Conservation (phyloP, 2,888 invertebrate species). For the Athalia circularis region DNA sequence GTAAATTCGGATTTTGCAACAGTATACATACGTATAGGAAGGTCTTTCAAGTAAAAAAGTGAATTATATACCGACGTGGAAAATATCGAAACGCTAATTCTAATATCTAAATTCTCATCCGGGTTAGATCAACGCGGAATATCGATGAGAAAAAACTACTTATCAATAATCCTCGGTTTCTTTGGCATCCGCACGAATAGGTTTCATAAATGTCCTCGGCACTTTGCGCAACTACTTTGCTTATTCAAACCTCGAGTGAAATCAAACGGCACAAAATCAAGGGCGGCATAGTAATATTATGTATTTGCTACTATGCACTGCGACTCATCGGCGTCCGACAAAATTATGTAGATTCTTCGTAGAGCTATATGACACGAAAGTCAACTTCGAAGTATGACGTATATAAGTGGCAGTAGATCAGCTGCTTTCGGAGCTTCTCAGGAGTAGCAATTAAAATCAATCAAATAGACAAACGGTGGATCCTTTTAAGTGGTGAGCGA, state of each 20-base stretch:
- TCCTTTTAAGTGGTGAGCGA: too few relatives aligned
- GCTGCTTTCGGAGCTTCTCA: background rate
- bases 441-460: too few relatives aligned
- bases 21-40: too few relatives aligned
- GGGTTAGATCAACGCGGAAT: too few relatives aligned
- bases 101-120: too few relatives aligned
- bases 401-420: background rate
- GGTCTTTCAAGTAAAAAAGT: too few relatives aligned
- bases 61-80: too few relatives aligned
- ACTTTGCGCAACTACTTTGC: conserved; percentile 17
- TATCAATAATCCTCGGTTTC: background rate
- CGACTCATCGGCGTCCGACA: background rate
- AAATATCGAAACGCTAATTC: too few relatives aligned
- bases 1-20: background rate
- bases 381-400: background rate
- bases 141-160: too few relatives aligned
- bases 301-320: conserved; percentile 8
- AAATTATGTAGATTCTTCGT: background rate
- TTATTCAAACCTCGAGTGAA: conserved; percentile 27
- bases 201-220: conserved; percentile 19
- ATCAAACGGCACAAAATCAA: conserved; percentile 28
- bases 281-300: background rate
- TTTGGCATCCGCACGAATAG: conserved; percentile 4
- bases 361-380: background rate
- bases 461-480: too few relatives aligned